Base-by-base conservation (phyloP, 1,140 invertebrate species). In the Neodiprion lecontei region DNA sequence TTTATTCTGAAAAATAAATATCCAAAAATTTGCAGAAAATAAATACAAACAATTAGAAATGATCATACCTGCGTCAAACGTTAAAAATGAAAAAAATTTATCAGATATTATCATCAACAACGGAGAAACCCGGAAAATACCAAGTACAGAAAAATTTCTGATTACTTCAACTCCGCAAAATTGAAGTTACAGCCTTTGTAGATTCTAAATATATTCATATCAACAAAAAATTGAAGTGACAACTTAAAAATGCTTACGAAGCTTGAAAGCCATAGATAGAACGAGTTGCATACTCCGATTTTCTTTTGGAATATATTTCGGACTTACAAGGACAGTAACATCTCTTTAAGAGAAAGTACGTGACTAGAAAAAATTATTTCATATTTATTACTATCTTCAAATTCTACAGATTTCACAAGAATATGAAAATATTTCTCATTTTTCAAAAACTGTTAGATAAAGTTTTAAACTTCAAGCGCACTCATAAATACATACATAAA, bases 1-100 rank as follows among this genome's bases (percentile, higher is more conserved):
- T 69, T 69, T 69, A 69, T 69, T 69, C 68, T 69, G 48, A 69
- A 69, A 69, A 69, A 48, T 23, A 69, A 69, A 69, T 69, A 69
- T 69, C 48, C 68, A 69, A 69, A 69, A 69, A 69, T 69, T 48
- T 47, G 40, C 28, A 69, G 68, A 69, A 69, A 69, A 69, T 69
- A 69, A 9, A 69, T 69, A 7, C 68, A 69, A 69, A 47, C 40
- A 69, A 69, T 48, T 69, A 47, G 40, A 69, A 69, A 69, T 69
- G 68, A 69, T 69, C 28, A 69, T 1, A 48, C 68, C 28, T 47
- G 11, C 68, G 0, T 69, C 68, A 69, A 21, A 21, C 17, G 0
- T 21, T 21, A 21, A 21, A 21, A 21, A 21, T 21, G 17, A 1
- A 69, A 69, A 69, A 69, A 69, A 69, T 48, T 17, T 47, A 69